Conservation (phyloP, 1,140 invertebrate genomes). For the Zaprionus lachaisei region DNA sequence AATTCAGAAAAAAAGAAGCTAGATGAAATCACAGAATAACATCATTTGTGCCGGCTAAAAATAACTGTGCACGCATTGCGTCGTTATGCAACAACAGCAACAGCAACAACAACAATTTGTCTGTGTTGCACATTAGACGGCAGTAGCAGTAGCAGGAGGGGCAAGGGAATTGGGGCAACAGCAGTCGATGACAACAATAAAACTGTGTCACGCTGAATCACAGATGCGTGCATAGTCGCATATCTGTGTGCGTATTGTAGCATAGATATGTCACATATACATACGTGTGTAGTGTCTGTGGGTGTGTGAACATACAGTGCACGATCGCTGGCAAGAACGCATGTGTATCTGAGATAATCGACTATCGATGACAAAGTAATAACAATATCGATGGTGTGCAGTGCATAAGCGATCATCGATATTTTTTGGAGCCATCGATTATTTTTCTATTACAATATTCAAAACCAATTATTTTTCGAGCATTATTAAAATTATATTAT, state of each 20-base stretch:
- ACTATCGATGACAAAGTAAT: too few relatives aligned
- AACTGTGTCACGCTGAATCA: conserved; percentile 75
- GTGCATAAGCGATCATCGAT: too few relatives aligned
- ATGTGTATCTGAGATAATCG: neutral
- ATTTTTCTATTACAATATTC: too few relatives aligned
- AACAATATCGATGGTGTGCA: too few relatives aligned
- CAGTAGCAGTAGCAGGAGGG: conserved; percentile 29
- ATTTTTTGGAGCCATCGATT: too few relatives aligned
- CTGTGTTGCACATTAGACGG: conserved; percentile 36
- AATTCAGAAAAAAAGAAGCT: conserved; percentile 14
- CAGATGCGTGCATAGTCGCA: conserved; percentile 55
- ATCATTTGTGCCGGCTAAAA: conserved; percentile 53
- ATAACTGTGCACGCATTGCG: conserved; percentile 70
- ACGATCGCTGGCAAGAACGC: neutral
- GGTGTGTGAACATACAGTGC: conserved; percentile 2
- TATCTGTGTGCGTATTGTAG: neutral
- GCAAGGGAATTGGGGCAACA: conserved; percentile 5
- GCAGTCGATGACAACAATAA: conserved; percentile 73
- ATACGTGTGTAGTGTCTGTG: neutral
- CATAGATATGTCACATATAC: neutral
- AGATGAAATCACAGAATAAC: conserved; percentile 25
- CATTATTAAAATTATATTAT: too few relatives aligned
- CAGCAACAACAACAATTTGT: conserved; percentile 23
- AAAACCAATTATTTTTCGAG: too few relatives aligned
- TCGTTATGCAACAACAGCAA: conserved; percentile 49